phyloP scores from a whole-genome alignment of 2,113 vertebrate species.

The Mystacornis crossleyi region DNA sequence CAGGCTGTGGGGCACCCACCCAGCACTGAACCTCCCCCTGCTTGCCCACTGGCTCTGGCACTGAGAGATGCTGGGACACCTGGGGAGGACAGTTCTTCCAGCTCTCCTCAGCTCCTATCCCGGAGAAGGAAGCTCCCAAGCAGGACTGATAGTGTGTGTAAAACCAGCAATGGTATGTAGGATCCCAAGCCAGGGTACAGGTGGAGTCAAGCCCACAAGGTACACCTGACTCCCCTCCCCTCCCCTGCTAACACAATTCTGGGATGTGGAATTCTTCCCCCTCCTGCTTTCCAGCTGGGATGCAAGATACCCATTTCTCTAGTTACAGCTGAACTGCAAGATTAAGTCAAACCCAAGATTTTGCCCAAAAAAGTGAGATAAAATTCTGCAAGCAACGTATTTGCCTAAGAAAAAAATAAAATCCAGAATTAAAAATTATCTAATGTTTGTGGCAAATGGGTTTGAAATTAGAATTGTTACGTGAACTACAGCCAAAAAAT shows the following conservation, averaged over 20 bases:
- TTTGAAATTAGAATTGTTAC: background rate
- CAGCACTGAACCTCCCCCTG: background rate
- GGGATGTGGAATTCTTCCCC: background rate
- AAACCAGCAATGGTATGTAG: background rate
- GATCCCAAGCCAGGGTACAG: background rate
- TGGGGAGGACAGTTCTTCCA: background rate
- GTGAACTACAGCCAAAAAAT: background rate
- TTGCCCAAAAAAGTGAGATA: background rate
- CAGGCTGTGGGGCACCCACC: background rate
- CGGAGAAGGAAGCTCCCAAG: background rate
- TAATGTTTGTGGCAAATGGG: background rate
- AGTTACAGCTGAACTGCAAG: background rate
- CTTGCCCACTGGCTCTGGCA: background rate
- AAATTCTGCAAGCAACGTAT: background rate
- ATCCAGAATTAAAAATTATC: background rate
- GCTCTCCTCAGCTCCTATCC: background rate
- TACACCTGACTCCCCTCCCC: background rate
- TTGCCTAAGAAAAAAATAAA: background rate
- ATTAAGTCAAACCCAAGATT: background rate
- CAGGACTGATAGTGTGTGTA: accelerated
- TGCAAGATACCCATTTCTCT: background rate
- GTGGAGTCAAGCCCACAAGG: background rate
- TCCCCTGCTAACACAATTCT: background rate
- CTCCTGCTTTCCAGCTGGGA: background rate
- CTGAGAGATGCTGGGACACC: background rate